Evolutionary conservation across 1,140 invertebrate genomes (phyloP).

Genomic region (Temnothorax longispinosus): DNA sequence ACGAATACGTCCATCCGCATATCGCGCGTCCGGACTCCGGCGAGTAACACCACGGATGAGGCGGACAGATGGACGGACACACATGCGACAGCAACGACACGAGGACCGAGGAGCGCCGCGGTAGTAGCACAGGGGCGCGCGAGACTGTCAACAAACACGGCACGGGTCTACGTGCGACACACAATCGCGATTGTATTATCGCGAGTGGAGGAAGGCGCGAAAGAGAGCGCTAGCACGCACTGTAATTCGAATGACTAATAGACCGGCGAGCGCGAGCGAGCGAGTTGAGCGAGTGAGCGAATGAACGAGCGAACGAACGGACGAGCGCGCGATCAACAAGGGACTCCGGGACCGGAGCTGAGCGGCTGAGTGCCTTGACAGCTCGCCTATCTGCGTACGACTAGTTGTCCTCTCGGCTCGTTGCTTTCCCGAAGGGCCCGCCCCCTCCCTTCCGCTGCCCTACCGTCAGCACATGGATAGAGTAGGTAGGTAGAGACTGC

Average conservation of each 20-base stretch:
- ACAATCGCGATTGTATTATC: neutral
- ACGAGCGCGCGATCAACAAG: too few species aligned
- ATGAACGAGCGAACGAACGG: too few species aligned
- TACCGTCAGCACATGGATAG: constrained; percentile 64
- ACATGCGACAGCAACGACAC: neutral
- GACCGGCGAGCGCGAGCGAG: neutral
- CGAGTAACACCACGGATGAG: neutral
- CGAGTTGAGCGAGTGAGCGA: neutral
- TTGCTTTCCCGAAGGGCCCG: constrained; percentile 75
- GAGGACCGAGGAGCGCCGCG: neutral
- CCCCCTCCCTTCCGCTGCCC: constrained; percentile 68
- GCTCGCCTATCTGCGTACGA: constrained; percentile 80
- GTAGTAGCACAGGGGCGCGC: neutral
- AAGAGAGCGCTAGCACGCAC: neutral
- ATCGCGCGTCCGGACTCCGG: neutral
- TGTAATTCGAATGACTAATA: neutral
- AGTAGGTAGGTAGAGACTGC: constrained; percentile 65
- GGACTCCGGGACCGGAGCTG: neutral
- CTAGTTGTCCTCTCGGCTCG: constrained; percentile 78
- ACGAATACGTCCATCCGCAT: constrained; percentile 3
- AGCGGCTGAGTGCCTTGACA: constrained; percentile 73
- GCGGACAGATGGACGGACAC: neutral
- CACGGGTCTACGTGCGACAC: neutral
- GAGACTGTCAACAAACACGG: constrained; percentile 31
- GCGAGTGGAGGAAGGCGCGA: neutral